Evolutionary conservation across 2,888 invertebrate genomes (phyloP), one percentile per base, ranked within the genome.

Genomic region (Clanis bilineata): DNA sequence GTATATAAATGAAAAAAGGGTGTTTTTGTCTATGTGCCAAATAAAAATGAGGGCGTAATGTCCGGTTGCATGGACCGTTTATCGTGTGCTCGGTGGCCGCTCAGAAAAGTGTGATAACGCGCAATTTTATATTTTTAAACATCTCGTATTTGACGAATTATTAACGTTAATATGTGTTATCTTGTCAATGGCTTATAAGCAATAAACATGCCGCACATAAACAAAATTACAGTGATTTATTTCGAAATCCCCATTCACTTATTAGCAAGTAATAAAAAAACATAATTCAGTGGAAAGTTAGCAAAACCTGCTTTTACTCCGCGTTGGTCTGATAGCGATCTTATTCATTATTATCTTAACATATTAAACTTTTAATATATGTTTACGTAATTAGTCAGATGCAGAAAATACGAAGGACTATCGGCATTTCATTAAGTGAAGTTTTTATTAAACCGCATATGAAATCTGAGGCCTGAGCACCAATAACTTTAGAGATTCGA

Each of bases 1-100:
- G 51, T 76, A 71, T 83, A 79, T 86, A 80, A 84, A 82, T 79
- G 82, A 85, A 89, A 86, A 90, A 90, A 86, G 88, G 88, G 85
- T 85, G 86, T 86, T 90, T 90, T 91, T 88, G 88, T 89, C 90
- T 90, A 91, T 91, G 89, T 91, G 88, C 88, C 88, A 89, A 91
- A 90, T 90, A 91, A 91, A 91, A 91, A 91, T 90, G 91, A 90
- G 90, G 83, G 77, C 87, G 87, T 90, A 89, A 91, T 91, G 89
- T 90, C 88, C 91, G 85, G 85, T 80, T 77, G 86, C 79, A 81
- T 77, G 80, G 81, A 77, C 76, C 88, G 87, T 86, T 90, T 89
- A 90, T 90, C 88, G 88, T 71, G 71, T 68, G 71, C 64, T 68
- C 70, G 64, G 66, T 62, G 68, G 68, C 61, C 61, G 61, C 61